Base-by-base conservation (phyloP, 1,140 invertebrate species). In the Pseudomyrmex pallidus region DNA sequence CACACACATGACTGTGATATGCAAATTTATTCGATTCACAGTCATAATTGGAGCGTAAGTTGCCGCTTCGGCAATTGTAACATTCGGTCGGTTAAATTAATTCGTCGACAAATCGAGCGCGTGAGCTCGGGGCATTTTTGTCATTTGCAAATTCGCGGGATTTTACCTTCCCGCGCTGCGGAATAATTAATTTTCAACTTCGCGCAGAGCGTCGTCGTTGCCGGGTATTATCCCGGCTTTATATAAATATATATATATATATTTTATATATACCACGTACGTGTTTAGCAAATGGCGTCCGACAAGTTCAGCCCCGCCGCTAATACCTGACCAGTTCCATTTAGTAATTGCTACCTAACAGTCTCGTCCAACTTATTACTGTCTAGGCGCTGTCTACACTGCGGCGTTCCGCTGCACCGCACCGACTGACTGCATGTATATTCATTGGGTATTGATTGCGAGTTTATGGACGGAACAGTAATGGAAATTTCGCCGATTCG, bases 311-410 rank as follows among this genome's bases (percentile, higher is more conserved):
- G 74, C 20, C 35, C 25, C 74, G 50, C 74, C 74, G 50, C 74
- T 77, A 67, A 77, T 77, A 77, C 74, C 63, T 77, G 74, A 63
- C 74, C 74, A 68, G 63, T 68, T 77, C 74, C 74, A 77, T 77
- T 77, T 77, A 68, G 74, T 77, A 77, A 77, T 77, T 77, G 74
- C 74, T 77, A 77, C 50, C 74, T 77, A 68, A 77, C 74, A 56
- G 48, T 50, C 74, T 77, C 74, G 63, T 77, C 74, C 74, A 77
- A 77, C 74, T 77, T 77, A 77, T 77, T 77, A 77, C 74, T 68
- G 74, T 77, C 74, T 77, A 77, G 63, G 50, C 50, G 63, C 74
- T 77, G 74, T 77, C 74, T 77, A 68, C 74, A 77, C 74, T 67
- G 62, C 67, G 74, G 74, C 74, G 74, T 77, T 77, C 52, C 74